A percentile compares a stretch with the other conserved stretches of the same genome.
These are phyloP conservation scores for Lycodopsis pacificus DNA, from an alignment of 2,797 vertebrate species.

Conservation along the genomic window DNA sequence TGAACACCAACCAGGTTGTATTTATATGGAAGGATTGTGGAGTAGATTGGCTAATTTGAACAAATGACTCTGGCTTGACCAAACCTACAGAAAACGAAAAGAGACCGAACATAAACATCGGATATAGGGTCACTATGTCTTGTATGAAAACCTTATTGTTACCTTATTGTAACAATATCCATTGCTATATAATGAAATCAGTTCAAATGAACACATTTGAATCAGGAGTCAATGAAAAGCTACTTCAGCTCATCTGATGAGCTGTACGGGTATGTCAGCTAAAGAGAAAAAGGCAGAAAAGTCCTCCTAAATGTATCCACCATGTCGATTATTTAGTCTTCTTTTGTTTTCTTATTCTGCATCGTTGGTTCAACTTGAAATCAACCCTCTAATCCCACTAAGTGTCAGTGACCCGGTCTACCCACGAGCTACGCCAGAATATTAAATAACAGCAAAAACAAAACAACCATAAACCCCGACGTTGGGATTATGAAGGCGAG, in stretches of 20 bases:
- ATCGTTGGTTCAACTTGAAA: constrained; percentile 33
- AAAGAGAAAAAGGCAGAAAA: background rate
- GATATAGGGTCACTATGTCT: background rate
- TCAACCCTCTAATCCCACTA: constrained; percentile 47
- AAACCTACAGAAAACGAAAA: too few species aligned
- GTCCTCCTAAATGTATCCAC: background rate
- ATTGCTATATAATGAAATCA: background rate
- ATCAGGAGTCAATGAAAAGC: background rate
- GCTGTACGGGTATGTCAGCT: background rate
- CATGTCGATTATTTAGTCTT: background rate
- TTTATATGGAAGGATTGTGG: background rate
- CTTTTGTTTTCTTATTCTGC: constrained; percentile 11
- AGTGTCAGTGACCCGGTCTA: constrained; percentile 41
- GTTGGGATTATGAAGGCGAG: constrained; percentile 54
- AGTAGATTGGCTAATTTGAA: constrained; percentile 35
- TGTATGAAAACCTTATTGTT: background rate
- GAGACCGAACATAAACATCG: background rate
- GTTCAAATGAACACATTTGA: background rate
- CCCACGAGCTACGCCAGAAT: constrained; percentile 14
- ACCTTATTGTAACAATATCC: background rate
- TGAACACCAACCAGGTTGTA: constrained; percentile 17
- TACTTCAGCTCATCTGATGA: background rate
- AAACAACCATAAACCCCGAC: constrained; percentile 58
- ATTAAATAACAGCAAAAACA: constrained; percentile 65
- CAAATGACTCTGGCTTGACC: constrained; percentile 6